Percentiles rank a stretch among this genome's conserved stretches.
Evolutionary conservation across 2,797 vertebrate genomes (phyloP).

Genomic region (Eleutherodactylus coqui): DNA sequence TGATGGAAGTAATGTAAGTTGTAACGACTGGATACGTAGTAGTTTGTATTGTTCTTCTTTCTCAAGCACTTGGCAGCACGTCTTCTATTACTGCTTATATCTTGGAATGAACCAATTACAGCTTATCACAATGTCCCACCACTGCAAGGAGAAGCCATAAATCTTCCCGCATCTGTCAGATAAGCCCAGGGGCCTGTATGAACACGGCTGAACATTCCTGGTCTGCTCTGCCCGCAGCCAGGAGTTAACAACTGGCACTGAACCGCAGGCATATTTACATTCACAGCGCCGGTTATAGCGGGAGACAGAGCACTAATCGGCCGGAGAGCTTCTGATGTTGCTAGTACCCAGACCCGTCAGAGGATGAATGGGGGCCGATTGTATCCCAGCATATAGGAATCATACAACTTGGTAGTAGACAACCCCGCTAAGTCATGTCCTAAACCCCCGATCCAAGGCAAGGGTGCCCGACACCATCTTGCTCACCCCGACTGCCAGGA

Average conservation of each 20-base stretch:
- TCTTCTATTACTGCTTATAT: neutral
- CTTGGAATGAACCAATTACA: conserved; percentile 27
- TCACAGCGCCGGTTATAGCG: conserved; percentile 3
- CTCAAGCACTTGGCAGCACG: no score
- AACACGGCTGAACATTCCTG: conserved; percentile 64
- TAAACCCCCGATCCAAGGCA: no score
- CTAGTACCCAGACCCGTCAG: neutral
- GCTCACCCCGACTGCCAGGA: no score
- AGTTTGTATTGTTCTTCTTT: no score
- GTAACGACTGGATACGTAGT: no score
- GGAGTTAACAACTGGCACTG: conserved; percentile 7
- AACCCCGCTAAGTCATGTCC: no score
- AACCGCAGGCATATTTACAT: conserved; percentile 3
- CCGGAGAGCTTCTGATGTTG: neutral
- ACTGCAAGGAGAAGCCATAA: conserved; percentile 38
- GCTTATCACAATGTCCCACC: conserved; percentile 57
- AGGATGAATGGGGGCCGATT: neutral
- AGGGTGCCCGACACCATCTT: no score
- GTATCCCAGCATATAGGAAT: neutral
- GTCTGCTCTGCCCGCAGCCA: conserved; percentile 45
- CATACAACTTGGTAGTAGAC: no score
- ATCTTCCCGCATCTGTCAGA: conserved; percentile 46
- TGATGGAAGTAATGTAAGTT: no score
- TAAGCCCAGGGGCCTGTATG: conserved; percentile 62
- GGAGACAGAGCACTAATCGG: neutral